Base-by-base conservation (phyloP, 2,888 invertebrate species). In the Tortricodes alternella region DNA sequence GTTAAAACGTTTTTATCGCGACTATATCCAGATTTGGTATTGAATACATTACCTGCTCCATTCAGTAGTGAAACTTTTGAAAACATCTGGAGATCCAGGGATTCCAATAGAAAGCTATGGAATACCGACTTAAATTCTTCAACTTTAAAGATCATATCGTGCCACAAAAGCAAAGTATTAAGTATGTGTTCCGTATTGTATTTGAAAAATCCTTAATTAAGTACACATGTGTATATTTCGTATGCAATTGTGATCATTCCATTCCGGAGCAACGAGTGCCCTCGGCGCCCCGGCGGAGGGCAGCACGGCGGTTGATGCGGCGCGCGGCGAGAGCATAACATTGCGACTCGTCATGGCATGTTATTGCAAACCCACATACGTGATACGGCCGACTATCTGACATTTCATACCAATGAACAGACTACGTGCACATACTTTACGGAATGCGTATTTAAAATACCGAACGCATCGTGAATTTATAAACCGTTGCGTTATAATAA, bases 301-400 rank as follows among this genome's bases (percentile, higher is more conserved):
- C 34, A 5, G 35, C 74, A 84, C 78, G 82, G 79, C 86, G 83
- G 80, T 76, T 80, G 80, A 13, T 23, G 46, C 53, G 48, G 79
- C 82, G 80, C 81, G 73, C 80, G 78, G 78, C 74, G 77, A 85
- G 85, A 77, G 82, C 82, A 85, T 83, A 84, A 80, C 89, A 89
- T 89, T 85, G 78, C 78, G 80, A 88, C 81, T 84, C 85, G 79
- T 83, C 83, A 87, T 80, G 89, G 89, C 86, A 88, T 90, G 89
- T 90, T 90, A 90, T 90, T 90, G 87, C 89, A 83, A 88, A 85
- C 84, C 86, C 83, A 82, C 88, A 86, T 87, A 89, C 86, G 83
- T 83, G 80, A 76, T 75, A 66, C 78, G 73, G 78, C 80, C 78
- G 83, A 83, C 85, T 85, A 80, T 84, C 86, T 85, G 87, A 87